Percentiles rank a stretch among this genome's conserved stretches.
These are phyloP conservation scores for Bucorvus abyssinicus DNA, from an alignment of 2,797 vertebrate genomes.

Conservation along the genomic window DNA sequence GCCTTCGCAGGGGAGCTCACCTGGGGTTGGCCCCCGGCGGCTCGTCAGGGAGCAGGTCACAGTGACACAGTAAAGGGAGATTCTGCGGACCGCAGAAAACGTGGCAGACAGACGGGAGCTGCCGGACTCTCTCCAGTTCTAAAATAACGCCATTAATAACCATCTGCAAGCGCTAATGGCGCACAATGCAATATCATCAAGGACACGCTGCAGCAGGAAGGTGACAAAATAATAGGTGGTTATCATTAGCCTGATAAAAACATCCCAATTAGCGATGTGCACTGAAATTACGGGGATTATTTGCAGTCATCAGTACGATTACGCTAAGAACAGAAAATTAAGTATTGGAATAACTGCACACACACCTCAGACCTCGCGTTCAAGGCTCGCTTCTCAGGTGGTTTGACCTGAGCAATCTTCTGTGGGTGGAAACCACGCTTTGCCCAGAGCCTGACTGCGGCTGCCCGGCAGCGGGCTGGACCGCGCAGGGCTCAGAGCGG, in stretches of 20 bases:
- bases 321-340: background rate
- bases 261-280: background rate
- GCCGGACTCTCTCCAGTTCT: accelerated
- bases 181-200: background rate
- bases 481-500: background rate
- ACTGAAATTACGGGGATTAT: background rate
- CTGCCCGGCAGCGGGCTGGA: background rate
- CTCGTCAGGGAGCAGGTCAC: background rate
- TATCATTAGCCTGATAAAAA: slow-evolving; percentile 21
- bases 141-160: background rate
- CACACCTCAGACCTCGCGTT: background rate
- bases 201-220: background rate
- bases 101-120: background rate
- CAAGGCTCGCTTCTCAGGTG: background rate
- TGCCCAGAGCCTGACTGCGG: background rate
- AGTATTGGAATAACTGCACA: background rate
- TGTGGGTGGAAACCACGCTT: accelerated
- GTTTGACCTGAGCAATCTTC: accelerated
- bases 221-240: slow-evolving; percentile 33
- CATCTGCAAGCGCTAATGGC: background rate
- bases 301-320: background rate
- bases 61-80: accelerated
- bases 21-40: background rate
- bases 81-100: background rate
- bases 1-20: background rate